Evolutionary conservation across 1,140 invertebrate genomes (phyloP).

Genomic region (Idris sp.): DNA sequence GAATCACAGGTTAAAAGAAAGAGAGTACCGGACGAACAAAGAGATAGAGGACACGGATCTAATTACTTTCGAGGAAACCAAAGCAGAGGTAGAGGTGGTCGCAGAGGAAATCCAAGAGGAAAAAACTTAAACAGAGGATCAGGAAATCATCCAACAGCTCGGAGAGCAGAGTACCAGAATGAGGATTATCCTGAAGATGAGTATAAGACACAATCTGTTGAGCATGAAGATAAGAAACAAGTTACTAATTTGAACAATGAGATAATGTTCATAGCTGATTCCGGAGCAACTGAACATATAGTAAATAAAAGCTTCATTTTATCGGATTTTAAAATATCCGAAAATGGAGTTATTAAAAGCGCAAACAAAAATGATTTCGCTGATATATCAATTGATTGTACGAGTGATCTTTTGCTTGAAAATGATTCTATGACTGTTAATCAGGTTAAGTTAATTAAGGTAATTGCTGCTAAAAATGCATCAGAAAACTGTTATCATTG

Average conservation of each 20-base stretch:
- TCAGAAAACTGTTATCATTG: conserved; percentile 52
- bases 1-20: background rate
- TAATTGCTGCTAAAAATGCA: conserved; percentile 35
- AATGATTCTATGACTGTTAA: conserved; percentile 10
- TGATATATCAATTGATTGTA: conserved; percentile 32
- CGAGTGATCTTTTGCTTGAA: conserved; percentile 24
- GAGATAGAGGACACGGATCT: background rate
- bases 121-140: conserved; percentile 1
- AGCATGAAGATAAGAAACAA: conserved; percentile 14
- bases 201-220: conserved; percentile 10
- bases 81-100: conserved; percentile 1
- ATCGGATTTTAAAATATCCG: conserved; percentile 33
- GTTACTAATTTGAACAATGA: conserved; percentile 3
- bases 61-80: background rate
- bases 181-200: conserved; percentile 9
- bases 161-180: conserved; percentile 32
- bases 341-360: conserved; percentile 28
- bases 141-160: conserved; percentile 12
- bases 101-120: conserved; percentile 3
- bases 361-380: conserved; percentile 32
- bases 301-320: conserved; percentile 51
- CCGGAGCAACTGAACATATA: conserved; percentile 51
- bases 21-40: background rate
- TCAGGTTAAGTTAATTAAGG: conserved; percentile 4
- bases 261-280: conserved; percentile 45